Percentiles rank a stretch among this genome's conserved stretches.
These are phyloP conservation scores for Oplegnathus fasciatus DNA, from an alignment of 2,113 vertebrate species.

Conservation along the genomic window DNA sequence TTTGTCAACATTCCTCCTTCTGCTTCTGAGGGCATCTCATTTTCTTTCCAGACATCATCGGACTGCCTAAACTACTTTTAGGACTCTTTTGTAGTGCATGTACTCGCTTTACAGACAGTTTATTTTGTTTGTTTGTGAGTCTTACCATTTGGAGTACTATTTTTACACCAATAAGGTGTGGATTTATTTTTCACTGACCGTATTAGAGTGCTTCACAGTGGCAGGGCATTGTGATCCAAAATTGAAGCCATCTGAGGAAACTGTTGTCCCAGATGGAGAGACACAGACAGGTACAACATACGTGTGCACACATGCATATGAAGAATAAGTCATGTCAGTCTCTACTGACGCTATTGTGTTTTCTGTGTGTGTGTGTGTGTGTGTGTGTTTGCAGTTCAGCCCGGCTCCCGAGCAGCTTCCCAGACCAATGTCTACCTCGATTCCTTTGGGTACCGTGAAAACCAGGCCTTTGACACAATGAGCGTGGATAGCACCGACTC, in stretches of 20 bases:
- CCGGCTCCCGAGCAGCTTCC: conserved; percentile 89
- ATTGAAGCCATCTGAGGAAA: conserved; percentile 50
- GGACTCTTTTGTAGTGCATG: not conserved
- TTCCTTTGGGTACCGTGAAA: conserved; percentile 90
- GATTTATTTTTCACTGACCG: not conserved
- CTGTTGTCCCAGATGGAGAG: conserved; percentile 49
- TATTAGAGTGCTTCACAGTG: conserved; percentile 64
- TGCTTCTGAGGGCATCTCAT: conserved; percentile 5
- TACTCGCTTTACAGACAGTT: not conserved
- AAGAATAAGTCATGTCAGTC: not conserved
- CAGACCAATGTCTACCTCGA: conserved; percentile 94
- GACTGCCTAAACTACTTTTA: not conserved
- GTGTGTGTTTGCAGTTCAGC: conserved; percentile 84
- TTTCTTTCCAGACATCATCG: conserved; percentile 24
- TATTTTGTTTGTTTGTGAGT: not conserved
- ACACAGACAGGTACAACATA: conserved; percentile 57
- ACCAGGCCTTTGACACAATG: conserved; percentile 91
- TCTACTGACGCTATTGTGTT: not conserved
- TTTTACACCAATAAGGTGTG: not conserved
- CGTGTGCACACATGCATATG: not conserved
- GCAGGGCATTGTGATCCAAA: conserved; percentile 73
- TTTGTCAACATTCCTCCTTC: conserved; percentile 9
- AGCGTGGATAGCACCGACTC: conserved; percentile 96
- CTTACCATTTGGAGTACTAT: not conserved
- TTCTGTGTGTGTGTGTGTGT: conserved; percentile 44